These are phyloP conservation scores for Hydrotaea cyrtoneurina DNA, from an alignment of 2,888 invertebrate genomes.

Conservation along the genomic window DNA sequence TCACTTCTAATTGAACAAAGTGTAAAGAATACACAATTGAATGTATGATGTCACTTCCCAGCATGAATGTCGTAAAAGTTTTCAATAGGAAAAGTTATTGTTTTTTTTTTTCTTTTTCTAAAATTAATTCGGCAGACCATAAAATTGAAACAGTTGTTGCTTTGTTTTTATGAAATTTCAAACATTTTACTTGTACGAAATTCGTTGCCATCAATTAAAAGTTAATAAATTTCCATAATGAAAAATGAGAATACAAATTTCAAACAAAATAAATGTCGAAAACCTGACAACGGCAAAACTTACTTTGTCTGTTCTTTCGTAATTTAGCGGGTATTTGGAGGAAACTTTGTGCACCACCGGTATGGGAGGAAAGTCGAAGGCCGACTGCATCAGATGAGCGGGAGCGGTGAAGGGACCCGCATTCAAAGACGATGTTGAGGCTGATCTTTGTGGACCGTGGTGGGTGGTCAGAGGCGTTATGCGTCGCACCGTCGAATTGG, in stretches of 20 bases:
- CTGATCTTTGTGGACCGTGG: constrained; percentile 64
- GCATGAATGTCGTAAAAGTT: background rate
- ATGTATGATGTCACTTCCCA: no score
- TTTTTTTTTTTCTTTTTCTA: no score
- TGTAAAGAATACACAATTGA: no score
- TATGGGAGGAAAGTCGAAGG: constrained; percentile 63
- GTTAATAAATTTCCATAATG: constrained; percentile 31
- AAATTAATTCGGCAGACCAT: background rate
- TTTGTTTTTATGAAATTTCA: background rate
- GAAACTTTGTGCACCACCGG: constrained; percentile 67
- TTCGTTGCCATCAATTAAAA: constrained; percentile 3
- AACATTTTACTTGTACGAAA: background rate
- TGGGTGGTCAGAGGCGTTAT: constrained; percentile 49
- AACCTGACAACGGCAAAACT: constrained; percentile 67
- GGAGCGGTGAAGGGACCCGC: constrained; percentile 66
- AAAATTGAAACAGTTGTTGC: background rate
- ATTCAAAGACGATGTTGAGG: constrained; percentile 70
- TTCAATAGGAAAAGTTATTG: no score
- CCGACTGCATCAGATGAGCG: constrained; percentile 47
- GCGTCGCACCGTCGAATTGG: constrained; percentile 49
- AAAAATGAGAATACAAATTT: background rate
- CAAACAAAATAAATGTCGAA: background rate
- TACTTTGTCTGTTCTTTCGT: constrained; percentile 78
- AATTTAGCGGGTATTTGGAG: constrained; percentile 76
- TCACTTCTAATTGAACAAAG: no score